Evolutionary conservation across 2,888 invertebrate species (phyloP).

Genomic region (Cheilosia soror): DNA sequence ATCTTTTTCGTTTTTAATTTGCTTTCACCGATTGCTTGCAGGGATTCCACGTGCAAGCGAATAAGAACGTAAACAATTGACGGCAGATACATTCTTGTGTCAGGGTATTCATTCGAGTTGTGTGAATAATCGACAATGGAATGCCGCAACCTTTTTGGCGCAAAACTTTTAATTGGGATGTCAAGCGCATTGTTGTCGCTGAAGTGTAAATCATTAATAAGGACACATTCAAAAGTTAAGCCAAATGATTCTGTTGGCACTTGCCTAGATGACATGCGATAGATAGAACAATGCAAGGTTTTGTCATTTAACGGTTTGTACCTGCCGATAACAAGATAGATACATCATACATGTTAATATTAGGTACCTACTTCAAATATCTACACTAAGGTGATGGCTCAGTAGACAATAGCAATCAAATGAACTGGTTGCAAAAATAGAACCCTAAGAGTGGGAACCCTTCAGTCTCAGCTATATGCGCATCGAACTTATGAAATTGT

Average conservation of each 20-base stretch:
- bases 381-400: no score
- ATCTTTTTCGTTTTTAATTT: slow-evolving; percentile 30
- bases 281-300: no score
- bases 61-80: slow-evolving; percentile 24
- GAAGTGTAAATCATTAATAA: slow-evolving; percentile 67
- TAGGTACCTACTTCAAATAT: no score
- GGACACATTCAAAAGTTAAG: slow-evolving; percentile 44
- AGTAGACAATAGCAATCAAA: no score
- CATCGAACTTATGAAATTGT: no score
- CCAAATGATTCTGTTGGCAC: slow-evolving; percentile 19
- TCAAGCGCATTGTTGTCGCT: slow-evolving; percentile 54
- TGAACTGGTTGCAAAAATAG: no score
- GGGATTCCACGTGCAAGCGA: slow-evolving; percentile 23
- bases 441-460: no score
- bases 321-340: no score
- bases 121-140: slow-evolving; percentile 47
- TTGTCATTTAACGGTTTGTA: no score
- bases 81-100: slow-evolving; percentile 32
- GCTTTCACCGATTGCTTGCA: slow-evolving; percentile 37
- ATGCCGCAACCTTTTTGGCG: slow-evolving; percentile 37
- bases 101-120: slow-evolving; percentile 12
- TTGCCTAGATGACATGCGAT: slow-evolving; percentile 2
- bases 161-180: slow-evolving; percentile 68
- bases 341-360: no score
- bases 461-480: no score